Conservation (phyloP, 2,797 vertebrate species). For the Steatocranus sp. region DNA sequence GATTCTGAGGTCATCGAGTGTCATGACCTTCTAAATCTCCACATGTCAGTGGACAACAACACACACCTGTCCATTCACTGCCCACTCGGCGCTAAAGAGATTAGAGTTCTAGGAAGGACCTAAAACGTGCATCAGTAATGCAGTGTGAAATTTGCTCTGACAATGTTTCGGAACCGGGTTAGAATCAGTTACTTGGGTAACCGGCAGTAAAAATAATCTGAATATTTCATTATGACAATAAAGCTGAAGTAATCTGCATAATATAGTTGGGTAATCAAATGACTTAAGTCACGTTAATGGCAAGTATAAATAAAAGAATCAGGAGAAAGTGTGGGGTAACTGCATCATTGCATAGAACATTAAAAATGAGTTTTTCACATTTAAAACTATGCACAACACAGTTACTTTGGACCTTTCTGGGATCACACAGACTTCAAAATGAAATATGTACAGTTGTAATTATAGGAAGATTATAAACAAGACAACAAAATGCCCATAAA, state of each 20-base stretch:
- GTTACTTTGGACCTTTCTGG: not conserved
- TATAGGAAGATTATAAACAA: not conserved
- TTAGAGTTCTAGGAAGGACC: not conserved
- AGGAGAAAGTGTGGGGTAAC: not conserved
- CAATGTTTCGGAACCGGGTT: not conserved
- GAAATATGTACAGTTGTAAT: not conserved
- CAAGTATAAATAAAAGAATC: not conserved
- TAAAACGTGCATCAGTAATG: not conserved
- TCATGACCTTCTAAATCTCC: slow-evolving; percentile 5
- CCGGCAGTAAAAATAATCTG: not conserved
- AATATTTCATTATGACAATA: not conserved
- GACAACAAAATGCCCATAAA: not conserved
- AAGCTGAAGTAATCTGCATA: not conserved
- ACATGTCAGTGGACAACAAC: not conserved
- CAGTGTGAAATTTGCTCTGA: not conserved
- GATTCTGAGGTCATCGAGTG: not conserved
- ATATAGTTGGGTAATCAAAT: not conserved
- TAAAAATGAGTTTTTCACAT: not conserved
- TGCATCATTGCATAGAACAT: not conserved
- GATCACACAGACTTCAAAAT: not conserved
- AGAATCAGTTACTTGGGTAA: not conserved
- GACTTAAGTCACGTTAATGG: not conserved
- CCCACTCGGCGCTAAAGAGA: not conserved
- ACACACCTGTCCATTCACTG: not conserved
- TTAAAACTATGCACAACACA: not conserved